Evolutionary conservation across 2,797 vertebrate species (phyloP).

Genomic region (Darevskia mixta): DNA sequence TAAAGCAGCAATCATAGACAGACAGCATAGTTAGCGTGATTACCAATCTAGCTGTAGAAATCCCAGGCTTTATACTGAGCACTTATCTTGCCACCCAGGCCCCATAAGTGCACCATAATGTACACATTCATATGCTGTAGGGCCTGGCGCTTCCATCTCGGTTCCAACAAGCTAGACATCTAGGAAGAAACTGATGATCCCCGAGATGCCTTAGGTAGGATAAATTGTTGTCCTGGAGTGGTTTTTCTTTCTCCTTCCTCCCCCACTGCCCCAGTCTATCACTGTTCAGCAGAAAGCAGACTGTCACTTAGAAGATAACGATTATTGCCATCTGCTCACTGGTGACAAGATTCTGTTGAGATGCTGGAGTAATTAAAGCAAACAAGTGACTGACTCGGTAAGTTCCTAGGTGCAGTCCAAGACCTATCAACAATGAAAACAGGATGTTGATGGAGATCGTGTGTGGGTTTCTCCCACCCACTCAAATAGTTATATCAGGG

Average conservation of each 20-base stretch:
- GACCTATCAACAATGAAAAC: background rate
- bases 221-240: background rate
- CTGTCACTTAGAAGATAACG: constrained; percentile 18
- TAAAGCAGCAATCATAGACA: constrained; percentile 21
- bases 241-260: background rate
- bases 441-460: background rate
- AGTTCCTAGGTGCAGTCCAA: background rate
- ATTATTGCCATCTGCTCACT: constrained; percentile 32
- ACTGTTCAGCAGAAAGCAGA: constrained; percentile 27
- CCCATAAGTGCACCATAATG: background rate
- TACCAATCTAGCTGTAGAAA: background rate
- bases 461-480: background rate
- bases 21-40: constrained; percentile 29
- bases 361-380: constrained; percentile 18
- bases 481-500: background rate
- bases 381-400: constrained; percentile 34
- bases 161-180: background rate
- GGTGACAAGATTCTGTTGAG: constrained; percentile 25
- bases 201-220: background rate
- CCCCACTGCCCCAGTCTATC: background rate
- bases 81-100: background rate
- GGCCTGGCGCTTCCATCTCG: background rate
- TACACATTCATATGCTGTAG: background rate
- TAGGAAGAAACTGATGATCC: background rate
- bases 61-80: constrained; percentile 13